A percentile compares a stretch with the other conserved stretches of the same genome.
Evolutionary conservation across 2,797 vertebrate species (phyloP).

Genomic region (Prunella strophiata): DNA sequence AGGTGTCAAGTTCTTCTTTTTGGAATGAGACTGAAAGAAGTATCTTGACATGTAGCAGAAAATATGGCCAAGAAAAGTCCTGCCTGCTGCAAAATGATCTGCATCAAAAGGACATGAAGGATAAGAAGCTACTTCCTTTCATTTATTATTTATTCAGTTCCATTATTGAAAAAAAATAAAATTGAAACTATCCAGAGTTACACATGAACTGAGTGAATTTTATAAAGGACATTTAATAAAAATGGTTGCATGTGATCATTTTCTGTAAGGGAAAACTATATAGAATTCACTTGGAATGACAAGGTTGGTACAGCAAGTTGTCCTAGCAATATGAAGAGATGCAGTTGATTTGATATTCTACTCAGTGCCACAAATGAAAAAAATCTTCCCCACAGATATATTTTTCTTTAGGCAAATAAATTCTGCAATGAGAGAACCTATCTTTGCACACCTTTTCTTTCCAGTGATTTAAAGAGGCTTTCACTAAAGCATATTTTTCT

Average conservation of each 20-base stretch:
- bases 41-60: neutral
- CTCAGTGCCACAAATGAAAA: neutral
- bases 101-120: neutral
- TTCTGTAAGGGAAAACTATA: neutral
- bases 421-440: neutral
- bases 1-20: neutral
- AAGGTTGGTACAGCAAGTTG: neutral
- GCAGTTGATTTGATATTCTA: neutral
- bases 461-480: neutral
- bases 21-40: neutral
- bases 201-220: neutral
- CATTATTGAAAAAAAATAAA: accelerated
- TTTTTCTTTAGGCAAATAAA: neutral
- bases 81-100: neutral
- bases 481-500: neutral
- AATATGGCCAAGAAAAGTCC: neutral
- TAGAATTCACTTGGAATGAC: neutral
- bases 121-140: neutral
- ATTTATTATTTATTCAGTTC: neutral
- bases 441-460: neutral
- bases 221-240: neutral
- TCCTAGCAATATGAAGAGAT: neutral
- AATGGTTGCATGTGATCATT: accelerated
- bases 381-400: neutral
- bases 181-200: neutral